Evolutionary conservation across 2,113 vertebrate genomes (phyloP), one percentile per base, ranked within the genome.

Genomic region (Nanorana parkeri): DNA sequence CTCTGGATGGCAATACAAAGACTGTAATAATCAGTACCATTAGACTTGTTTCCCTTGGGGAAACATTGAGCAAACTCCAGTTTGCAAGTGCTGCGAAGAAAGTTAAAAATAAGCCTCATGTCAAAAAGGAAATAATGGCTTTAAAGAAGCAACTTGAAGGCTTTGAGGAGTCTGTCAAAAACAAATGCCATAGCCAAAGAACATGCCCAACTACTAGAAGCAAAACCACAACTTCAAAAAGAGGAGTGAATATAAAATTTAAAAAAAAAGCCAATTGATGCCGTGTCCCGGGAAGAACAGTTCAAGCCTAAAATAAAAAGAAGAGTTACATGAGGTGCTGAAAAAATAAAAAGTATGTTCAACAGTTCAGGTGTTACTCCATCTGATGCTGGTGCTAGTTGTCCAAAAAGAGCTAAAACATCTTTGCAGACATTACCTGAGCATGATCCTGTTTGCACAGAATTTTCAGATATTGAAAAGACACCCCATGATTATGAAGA

Each of bases 21-120:
- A 99, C 98, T 0, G 94, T 97, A 56, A 97, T 99, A 81, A 96
- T 99, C 87, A 97, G 97, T 88, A 99, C 97, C 58, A 88, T 99
- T 85, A 99, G 96, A 16, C 92, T 96, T 0, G 92, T 85, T 16
- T 90, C 94, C 4, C 88, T 96, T 7, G 97, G 99, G 20, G 98
- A 99, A 87, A 99, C 97, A 0, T 90, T 99, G 47, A 95, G 95
- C 85, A 99, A 97, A n/a, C 93, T 99, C 24, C 96, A 99, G 97
- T 99, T 99, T 95, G 97, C 97, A 63, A 96, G 95, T 86, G 96
- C 97, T 32, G 98, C 98, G 15, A 99, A 99, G 81, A 89, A 95
- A 66, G 98, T 99, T 96, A 98, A 97, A 86, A 99, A 99, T 5
- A 97, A 96, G 56, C 97, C 97, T 0, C 96, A 97, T 68, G 96